These are phyloP conservation scores for Ammospiza nelsoni DNA, from an alignment of 2,113 vertebrate species.

Conservation along the genomic window DNA sequence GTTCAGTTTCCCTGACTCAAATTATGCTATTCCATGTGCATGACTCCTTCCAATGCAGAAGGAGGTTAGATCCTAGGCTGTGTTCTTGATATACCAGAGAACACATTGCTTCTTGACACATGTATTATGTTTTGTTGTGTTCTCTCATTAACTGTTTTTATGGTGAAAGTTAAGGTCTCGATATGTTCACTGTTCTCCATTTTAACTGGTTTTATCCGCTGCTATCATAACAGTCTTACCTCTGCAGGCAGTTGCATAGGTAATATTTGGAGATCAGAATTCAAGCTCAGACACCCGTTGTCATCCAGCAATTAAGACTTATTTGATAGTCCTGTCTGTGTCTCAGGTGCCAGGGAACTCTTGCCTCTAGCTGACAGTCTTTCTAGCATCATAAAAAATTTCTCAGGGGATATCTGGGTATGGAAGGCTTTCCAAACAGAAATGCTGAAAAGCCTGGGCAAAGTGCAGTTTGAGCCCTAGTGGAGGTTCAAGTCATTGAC, in stretches of 20 bases:
- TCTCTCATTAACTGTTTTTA: constrained; percentile 25
- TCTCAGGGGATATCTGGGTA: constrained; percentile 73
- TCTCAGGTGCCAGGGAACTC: constrained; percentile 72
- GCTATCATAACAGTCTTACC: constrained; percentile 69
- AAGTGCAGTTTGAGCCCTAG: constrained; percentile 36
- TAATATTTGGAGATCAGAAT: constrained; percentile 79
- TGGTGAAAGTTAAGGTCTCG: constrained; percentile 47
- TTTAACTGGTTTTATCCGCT: constrained; percentile 76
- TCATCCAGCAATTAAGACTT: constrained; percentile 78
- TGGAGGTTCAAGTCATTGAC: constrained; percentile 27
- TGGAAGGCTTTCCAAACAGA: constrained; percentile 65
- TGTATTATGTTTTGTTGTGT: not conserved
- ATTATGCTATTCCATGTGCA: not conserved
- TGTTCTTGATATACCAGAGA: not conserved
- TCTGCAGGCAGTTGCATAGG: constrained; percentile 64
- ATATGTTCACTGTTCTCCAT: constrained; percentile 35
- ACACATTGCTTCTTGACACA: not conserved
- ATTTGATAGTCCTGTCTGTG: constrained; percentile 77
- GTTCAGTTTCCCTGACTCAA: not conserved
- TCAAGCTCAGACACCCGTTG: constrained; percentile 64
- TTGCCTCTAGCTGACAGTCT: constrained; percentile 68
- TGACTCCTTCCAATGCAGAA: not conserved
- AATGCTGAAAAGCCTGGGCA: constrained; percentile 59
- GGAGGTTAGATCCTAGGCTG: not conserved
- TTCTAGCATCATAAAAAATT: constrained; percentile 75